Evolutionary conservation across 2,797 vertebrate species (phyloP).

Genomic region (Sebastes wilsoni): DNA sequence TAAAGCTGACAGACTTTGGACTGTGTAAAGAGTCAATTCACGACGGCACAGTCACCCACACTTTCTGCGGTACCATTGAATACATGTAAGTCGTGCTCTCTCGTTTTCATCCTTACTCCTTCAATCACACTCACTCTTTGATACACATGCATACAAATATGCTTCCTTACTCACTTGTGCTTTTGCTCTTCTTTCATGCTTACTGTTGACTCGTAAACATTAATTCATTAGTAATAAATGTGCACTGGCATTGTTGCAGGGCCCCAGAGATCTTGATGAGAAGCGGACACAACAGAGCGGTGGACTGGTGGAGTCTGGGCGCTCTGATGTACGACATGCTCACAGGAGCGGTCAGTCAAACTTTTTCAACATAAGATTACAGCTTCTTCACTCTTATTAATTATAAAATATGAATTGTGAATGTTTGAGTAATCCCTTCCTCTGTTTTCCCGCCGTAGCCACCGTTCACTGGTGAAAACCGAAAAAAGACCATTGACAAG

Average conservation of each 20-base stretch:
- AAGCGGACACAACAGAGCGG: conserved; percentile 97
- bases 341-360: conserved; percentile 96
- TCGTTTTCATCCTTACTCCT: background rate
- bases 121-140: background rate
- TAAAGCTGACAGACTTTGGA: conserved; percentile 96
- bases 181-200: too few species aligned
- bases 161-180: background rate
- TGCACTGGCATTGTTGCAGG: conserved; percentile 73
- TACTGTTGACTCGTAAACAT: background rate
- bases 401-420: background rate
- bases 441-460: conserved; percentile 76
- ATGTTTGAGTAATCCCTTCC: background rate
- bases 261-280: conserved; percentile 99
- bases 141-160: background rate
- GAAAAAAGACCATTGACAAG: conserved; percentile 99
- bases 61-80: conserved; percentile 99
- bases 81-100: conserved; percentile 85
- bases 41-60: conserved; percentile 98
- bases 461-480: conserved; percentile 96
- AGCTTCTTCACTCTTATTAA: background rate
- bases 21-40: conserved; percentile 99
- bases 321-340: conserved; percentile 99
- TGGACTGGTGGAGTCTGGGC: conserved; percentile 99
- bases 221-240: background rate
- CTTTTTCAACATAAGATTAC: background rate